phyloP scores from a whole-genome alignment of 2,113 vertebrate genomes.

The Emydura subglobosa region DNA sequence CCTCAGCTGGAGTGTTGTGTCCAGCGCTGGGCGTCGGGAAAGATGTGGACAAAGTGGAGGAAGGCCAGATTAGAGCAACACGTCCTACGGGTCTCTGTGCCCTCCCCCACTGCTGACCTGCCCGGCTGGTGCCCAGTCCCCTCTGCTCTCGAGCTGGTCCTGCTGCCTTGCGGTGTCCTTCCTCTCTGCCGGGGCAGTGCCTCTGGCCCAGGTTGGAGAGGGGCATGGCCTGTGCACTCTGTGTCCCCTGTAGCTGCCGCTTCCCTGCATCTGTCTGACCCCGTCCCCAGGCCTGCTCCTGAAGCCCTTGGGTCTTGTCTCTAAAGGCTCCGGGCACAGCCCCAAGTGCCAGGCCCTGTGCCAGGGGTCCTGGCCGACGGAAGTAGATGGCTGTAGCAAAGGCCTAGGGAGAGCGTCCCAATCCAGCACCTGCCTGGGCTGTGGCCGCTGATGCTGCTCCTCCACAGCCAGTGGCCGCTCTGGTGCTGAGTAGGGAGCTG shows the following conservation, averaged over 20 bases:
- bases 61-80: no score
- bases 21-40: no score
- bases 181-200: neutral
- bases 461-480: accelerated
- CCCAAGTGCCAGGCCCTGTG: no score
- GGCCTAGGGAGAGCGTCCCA: neutral
- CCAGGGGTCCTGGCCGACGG: neutral
- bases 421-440: neutral
- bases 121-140: neutral
- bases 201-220: neutral
- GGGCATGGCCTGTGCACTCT: neutral
- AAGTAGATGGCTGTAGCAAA: no score
- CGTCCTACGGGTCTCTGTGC: no score
- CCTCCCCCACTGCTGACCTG: neutral
- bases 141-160: no score
- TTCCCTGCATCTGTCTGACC: no score
- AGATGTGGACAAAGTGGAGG: no score
- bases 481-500: neutral
- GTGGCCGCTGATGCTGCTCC: neutral
- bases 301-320: no score
- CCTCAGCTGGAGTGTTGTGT: no score
- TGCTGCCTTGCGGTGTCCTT: neutral
- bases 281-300: no score
- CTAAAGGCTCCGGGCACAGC: no score
- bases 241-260: neutral